Base-by-base conservation (phyloP, 2,113 vertebrate genomes). In the Ictalurus punctatus region DNA sequence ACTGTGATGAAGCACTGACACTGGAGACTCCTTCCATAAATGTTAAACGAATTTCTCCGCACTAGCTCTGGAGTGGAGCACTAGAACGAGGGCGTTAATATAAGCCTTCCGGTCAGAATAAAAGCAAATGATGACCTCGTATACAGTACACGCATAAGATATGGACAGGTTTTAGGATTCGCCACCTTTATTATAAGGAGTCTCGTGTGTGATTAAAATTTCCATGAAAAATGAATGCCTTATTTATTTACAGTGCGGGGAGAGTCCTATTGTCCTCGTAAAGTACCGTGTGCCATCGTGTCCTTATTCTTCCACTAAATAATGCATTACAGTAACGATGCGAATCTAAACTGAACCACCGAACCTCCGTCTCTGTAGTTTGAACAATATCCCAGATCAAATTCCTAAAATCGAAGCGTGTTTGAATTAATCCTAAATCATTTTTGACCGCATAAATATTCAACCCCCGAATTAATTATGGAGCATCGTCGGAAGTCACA, bases 261-360 rank as follows among this genome's bases (percentile, higher is more conserved):
- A 23, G 54, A 59, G 30, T 34, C 80, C 12, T 12, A 59, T 56
- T 56, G 48, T 56, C 78, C 30, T 80, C 2, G 25, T 56, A 9
- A 80, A n/a, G 27, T 17, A 30, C 34, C 34, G 34, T 56, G 48
- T 34, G 17, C n/a, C 6, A 82, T 59, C 59, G 54, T 82, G 0
- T 23, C 5, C 1, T 4, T 34, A 58, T 37, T 34, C 79, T 34
- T 59, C 30, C 54, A 82, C 16, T 82, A 58, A 82, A 82, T 82
- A 59, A 82, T 82, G 79, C 79, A 82, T 21, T 8, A n/a, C 54
- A 34, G 79, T 82, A 82, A 58, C 19, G 54, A 34, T 80, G 52
- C 52, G 21, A 81, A 1, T 81, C 79, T 81, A 81, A 56, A 81
- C 27, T 37, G 48, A 58, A 82, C 80, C 54, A 34, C 19, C 1